Evolutionary conservation across 2,113 vertebrate genomes (phyloP).

Genomic region (Actenoides hombroni): DNA sequence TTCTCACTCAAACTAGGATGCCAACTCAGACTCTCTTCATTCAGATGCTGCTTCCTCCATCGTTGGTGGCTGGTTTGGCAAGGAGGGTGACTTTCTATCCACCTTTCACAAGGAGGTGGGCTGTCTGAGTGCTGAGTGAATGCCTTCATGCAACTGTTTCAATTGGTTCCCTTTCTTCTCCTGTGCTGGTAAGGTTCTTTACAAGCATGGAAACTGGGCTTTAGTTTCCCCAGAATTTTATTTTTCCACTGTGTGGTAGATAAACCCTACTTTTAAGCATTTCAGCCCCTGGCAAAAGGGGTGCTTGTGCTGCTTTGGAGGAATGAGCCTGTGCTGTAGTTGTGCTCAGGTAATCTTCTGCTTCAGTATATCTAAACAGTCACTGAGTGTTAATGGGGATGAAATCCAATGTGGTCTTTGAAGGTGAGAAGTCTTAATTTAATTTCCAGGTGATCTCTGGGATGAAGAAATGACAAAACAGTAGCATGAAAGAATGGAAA

Average conservation of each 20-base stretch:
- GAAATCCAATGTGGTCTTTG: background rate
- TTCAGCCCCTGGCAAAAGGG: background rate
- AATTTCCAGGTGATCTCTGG: background rate
- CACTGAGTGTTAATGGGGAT: accelerated
- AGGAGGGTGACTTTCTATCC: background rate
- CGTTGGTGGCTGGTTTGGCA: background rate
- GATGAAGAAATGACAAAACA: background rate
- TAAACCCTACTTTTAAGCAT: background rate
- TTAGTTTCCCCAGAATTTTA: background rate
- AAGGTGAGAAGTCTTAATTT: background rate
- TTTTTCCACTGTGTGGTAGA: background rate
- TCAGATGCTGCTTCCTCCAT: background rate
- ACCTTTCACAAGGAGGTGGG: background rate
- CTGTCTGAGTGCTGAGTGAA: background rate
- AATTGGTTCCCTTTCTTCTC: background rate
- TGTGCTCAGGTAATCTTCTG: accelerated
- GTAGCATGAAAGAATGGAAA: background rate
- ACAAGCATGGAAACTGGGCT: background rate
- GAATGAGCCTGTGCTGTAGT: background rate
- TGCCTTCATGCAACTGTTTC: background rate
- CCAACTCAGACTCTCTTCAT: background rate
- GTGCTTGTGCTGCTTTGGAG: background rate
- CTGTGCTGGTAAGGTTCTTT: background rate
- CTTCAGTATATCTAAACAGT: background rate
- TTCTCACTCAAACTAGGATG: too few relatives aligned